These are phyloP conservation scores for Pycnomerus fuliginosus DNA, from an alignment of 2,888 invertebrate species.

Conservation along the genomic window DNA sequence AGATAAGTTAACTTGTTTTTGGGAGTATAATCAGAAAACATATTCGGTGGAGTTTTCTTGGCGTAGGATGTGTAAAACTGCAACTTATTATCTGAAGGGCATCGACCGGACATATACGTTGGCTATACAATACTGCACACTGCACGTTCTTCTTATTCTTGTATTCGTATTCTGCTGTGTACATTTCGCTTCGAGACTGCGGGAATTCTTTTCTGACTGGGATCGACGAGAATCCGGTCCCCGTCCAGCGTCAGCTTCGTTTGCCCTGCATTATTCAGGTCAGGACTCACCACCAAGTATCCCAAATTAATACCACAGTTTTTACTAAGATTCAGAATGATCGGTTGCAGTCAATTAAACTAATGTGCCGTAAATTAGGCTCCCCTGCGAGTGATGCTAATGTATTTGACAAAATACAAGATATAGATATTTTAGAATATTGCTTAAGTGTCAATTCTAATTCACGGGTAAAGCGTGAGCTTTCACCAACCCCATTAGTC, in stretches of 20 bases:
- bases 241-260: slow-evolving; percentile 17
- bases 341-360: too few relatives aligned
- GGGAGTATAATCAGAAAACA: slow-evolving; percentile 20
- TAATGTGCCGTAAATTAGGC: neutral
- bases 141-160: slow-evolving; percentile 22
- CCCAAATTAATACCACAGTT: neutral
- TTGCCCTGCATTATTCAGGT: slow-evolving; percentile 23
- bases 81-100: slow-evolving; percentile 26
- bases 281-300: slow-evolving; percentile 20
- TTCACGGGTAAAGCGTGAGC: slow-evolving; percentile 4
- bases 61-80: slow-evolving; percentile 24
- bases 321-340: too few relatives aligned
- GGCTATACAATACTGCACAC: slow-evolving; percentile 24
- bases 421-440: slow-evolving; percentile 11
- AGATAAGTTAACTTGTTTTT: too few relatives aligned
- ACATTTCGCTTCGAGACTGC: slow-evolving; percentile 20
- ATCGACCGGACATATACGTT: slow-evolving; percentile 24
- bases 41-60: slow-evolving; percentile 20
- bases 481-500: slow-evolving; percentile 19
- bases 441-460: slow-evolving; percentile 14
- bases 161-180: slow-evolving; percentile 23
- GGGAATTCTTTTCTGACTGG: slow-evolving; percentile 25
- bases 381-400: slow-evolving; percentile 4
- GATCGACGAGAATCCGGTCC: slow-evolving; percentile 27
- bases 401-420: slow-evolving; percentile 8